These are phyloP conservation scores for Varanus salvator DNA, from an alignment of 2,113 vertebrate genomes.

Conservation along the genomic window DNA sequence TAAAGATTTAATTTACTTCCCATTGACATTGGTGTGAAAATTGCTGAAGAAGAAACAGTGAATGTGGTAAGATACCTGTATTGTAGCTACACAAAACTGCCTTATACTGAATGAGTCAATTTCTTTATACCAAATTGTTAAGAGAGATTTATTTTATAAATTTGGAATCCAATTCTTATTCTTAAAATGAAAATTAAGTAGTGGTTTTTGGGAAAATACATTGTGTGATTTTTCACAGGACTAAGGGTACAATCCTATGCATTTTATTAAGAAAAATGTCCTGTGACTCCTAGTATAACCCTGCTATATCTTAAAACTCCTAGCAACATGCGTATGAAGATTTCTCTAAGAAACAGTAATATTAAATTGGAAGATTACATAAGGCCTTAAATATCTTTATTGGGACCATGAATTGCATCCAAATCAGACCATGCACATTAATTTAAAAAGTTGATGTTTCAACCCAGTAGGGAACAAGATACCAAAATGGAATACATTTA, in stretches of 20 bases:
- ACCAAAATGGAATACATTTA: no score
- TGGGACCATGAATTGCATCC: not conserved
- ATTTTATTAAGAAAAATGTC: no score
- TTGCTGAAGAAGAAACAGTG: not conserved
- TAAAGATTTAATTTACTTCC: not conserved
- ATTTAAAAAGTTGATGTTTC: not conserved
- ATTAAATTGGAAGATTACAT: not conserved
- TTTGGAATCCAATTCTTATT: not conserved
- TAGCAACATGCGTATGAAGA: not conserved
- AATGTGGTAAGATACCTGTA: constrained; percentile 16
- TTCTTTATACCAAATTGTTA: not conserved
- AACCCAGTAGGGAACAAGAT: no score
- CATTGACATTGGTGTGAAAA: constrained; percentile 16
- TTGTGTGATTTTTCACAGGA: not conserved
- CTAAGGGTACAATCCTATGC: not conserved
- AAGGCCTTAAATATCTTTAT: not conserved
- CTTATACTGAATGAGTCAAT: not conserved
- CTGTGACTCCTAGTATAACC: no score
- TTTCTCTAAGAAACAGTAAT: not conserved
- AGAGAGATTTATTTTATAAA: not conserved
- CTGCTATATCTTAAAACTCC: no score
- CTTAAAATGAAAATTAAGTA: not conserved
- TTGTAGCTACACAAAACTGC: not conserved
- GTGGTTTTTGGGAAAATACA: not conserved
- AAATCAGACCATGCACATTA: not conserved